Evolutionary conservation across 2,797 vertebrate genomes (phyloP).

Genomic region (Scolopax bukidnonensis): DNA sequence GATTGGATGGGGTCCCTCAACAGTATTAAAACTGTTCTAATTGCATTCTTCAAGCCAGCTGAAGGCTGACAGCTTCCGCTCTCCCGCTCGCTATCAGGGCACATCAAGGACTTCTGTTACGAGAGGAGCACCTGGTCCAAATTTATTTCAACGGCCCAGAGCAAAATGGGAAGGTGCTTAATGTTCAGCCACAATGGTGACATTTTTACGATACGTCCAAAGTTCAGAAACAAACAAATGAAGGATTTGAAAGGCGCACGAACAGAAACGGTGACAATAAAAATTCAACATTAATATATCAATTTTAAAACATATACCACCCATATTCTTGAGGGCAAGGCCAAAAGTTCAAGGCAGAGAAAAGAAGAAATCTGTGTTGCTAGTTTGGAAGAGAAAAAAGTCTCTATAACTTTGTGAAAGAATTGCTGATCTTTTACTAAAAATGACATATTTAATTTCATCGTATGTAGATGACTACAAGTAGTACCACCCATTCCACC

Average conservation of each 20-base stretch:
- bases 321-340: constrained; percentile 78
- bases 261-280: constrained; percentile 88
- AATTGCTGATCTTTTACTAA: not conserved
- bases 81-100: constrained; percentile 82
- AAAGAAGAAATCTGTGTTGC: constrained; percentile 11
- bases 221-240: constrained; percentile 89
- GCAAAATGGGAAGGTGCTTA: constrained; percentile 90
- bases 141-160: constrained; percentile 86
- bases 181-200: constrained; percentile 95
- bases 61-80: constrained; percentile 90
- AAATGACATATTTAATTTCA: not conserved
- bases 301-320: constrained; percentile 83
- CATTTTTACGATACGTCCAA: constrained; percentile 91
- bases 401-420: not conserved
- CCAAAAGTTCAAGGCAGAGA: constrained; percentile 76
- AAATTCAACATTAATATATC: constrained; percentile 88
- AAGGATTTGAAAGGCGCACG: constrained; percentile 86
- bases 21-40: constrained; percentile 83
- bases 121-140: constrained; percentile 85
- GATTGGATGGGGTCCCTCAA: constrained; percentile 79
- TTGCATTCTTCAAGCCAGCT: constrained; percentile 87
- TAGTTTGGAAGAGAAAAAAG: not conserved
- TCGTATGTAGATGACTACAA: not conserved
- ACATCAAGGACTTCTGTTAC: constrained; percentile 86
- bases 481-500: not conserved